A percentile compares a stretch with the other conserved stretches of the same genome.
Evolutionary conservation across 2,797 vertebrate genomes (phyloP).

Genomic region (Sebastes hubbsi): DNA sequence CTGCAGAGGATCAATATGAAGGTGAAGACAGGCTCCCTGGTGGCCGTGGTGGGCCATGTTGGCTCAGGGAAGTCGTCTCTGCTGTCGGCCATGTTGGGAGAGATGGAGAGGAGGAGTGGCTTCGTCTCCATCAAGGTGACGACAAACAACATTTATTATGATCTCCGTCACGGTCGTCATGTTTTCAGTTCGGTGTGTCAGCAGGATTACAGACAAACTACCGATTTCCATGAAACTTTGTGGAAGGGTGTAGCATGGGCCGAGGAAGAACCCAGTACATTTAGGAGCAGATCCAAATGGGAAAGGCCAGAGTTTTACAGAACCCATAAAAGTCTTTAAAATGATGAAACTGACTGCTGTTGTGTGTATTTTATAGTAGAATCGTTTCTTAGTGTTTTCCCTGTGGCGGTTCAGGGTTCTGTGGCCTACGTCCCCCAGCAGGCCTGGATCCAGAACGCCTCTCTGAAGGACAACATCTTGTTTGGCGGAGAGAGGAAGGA

Average conservation of each 20-base stretch:
- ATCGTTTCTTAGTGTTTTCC: background rate
- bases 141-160: background rate
- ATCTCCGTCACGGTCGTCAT: background rate
- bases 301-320: too few relatives aligned
- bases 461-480: slow-evolving; percentile 88
- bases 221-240: background rate
- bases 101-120: slow-evolving; percentile 88
- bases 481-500: slow-evolving; percentile 86
- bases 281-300: background rate
- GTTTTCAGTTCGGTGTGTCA: background rate
- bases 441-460: slow-evolving; percentile 93
- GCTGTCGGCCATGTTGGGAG: slow-evolving; percentile 89
- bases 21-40: slow-evolving; percentile 84
- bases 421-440: slow-evolving; percentile 92
- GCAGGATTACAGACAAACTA: background rate
- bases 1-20: slow-evolving; percentile 83
- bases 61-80: slow-evolving; percentile 93
- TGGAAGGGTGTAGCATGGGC: background rate
- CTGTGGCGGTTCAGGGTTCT: slow-evolving; percentile 79
- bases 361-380: background rate
- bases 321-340: too few relatives aligned
- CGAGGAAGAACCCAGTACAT: too few relatives aligned
- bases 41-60: slow-evolving; percentile 91
- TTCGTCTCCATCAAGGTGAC: slow-evolving; percentile 81
- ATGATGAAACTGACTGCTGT: too few relatives aligned